A percentile compares a stretch with the other conserved stretches of the same genome.
Evolutionary conservation across 1,140 invertebrate genomes (phyloP).

Genomic region (Cotesia glomerata): DNA sequence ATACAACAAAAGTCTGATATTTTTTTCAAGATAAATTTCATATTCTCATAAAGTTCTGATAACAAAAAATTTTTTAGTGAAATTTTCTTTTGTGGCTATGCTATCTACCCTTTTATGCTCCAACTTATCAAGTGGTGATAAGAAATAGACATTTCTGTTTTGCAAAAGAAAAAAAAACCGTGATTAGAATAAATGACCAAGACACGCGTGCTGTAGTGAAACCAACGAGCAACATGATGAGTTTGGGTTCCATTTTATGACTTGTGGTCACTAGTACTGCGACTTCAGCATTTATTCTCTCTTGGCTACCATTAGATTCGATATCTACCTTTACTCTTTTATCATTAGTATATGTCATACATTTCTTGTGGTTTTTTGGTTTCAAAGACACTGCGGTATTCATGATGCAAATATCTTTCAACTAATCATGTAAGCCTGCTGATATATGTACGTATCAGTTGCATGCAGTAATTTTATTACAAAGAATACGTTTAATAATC

Average conservation of each 20-base stretch:
- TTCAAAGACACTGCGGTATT: not conserved
- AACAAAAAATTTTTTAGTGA: too few species aligned
- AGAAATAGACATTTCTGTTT: not conserved
- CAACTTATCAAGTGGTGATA: not conserved
- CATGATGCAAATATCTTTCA: not conserved
- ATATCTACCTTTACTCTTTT: not conserved
- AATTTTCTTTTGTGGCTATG: not conserved
- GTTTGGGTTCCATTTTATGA: constrained; percentile 49
- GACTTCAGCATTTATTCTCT: constrained; percentile 54
- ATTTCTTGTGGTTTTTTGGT: not conserved
- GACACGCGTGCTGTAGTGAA: constrained; percentile 27
- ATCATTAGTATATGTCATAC: not conserved
- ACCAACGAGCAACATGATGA: constrained; percentile 53
- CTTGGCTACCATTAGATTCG: constrained; percentile 21
- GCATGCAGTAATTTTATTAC: too few species aligned
- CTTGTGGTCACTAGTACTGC: constrained; percentile 30
- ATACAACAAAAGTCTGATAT: too few species aligned
- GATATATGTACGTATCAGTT: too few species aligned
- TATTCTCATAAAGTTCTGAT: too few species aligned
- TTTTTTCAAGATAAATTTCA: not conserved
- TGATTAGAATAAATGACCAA: not conserved
- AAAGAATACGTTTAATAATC: too few species aligned
- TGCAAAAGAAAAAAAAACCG: not conserved
- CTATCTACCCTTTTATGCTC: not conserved
- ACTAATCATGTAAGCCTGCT: too few species aligned